Evolutionary conservation across 2,888 invertebrate genomes (phyloP).

Genomic region (Hedychridium roseum): DNA sequence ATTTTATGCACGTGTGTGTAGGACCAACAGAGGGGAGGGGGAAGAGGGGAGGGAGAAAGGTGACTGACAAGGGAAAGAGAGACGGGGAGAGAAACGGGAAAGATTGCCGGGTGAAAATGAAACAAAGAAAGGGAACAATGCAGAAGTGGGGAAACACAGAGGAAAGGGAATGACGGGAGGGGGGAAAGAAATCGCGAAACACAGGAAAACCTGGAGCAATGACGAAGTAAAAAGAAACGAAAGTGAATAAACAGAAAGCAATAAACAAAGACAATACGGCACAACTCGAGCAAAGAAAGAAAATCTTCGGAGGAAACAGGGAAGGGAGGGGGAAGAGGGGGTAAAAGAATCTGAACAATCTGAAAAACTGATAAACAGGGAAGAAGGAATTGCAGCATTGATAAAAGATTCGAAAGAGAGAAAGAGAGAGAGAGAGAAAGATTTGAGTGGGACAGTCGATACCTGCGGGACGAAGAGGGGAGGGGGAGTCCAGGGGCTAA

Average conservation of each 20-base stretch:
- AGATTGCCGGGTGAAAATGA: too few relatives aligned
- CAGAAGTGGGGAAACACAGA: neutral
- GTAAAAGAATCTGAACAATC: neutral
- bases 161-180: too few relatives aligned
- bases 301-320: too few relatives aligned
- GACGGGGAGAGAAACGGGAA: neutral
- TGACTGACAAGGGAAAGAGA: neutral
- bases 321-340: constrained; percentile 1
- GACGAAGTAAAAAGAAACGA: neutral
- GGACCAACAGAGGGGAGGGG: constrained; percentile 2
- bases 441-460: too few relatives aligned
- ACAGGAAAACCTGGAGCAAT: neutral
- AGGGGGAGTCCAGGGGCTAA: neutral
- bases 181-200: neutral
- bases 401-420: too few relatives aligned
- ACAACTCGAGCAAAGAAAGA: too few relatives aligned
- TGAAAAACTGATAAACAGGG: neutral
- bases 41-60: neutral
- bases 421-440: too few relatives aligned
- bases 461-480: too few relatives aligned
- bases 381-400: too few relatives aligned
- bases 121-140: neutral
- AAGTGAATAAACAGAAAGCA: too few relatives aligned
- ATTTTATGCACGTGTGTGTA: too few relatives aligned
- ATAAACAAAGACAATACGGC: too few relatives aligned